Base-by-base conservation (phyloP, 2,113 vertebrate species). In the Burhinus bistriatus region DNA sequence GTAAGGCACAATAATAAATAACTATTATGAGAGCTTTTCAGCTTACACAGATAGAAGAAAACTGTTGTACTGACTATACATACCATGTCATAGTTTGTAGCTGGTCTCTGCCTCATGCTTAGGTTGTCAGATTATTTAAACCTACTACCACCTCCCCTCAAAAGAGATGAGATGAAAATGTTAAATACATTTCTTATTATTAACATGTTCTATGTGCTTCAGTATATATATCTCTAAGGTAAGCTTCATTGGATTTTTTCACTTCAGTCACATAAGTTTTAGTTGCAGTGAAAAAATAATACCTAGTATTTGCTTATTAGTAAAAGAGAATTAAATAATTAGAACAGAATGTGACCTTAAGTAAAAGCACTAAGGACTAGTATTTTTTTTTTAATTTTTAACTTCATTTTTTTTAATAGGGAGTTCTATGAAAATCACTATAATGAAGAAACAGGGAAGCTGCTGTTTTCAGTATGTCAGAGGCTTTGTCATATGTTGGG, bases 401-500 rank as follows among this genome's bases (percentile, higher is more conserved):
- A 68, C 14, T 29, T 5, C 11, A 7, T 93, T 38, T n/a, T 91
- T 83, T 66, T 71, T 22, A 57, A 96, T 7, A 98, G 99, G 47
- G 98, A 99, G 62, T 97, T 99, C 68, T 99, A 98, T 97, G 98
- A 98, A 92, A 98, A 98, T n/a, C 98, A 99, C 91, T 97, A 96
- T 47, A 98, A 98, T 76, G 93, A 97, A 25, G 95, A 95, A 64
- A 99, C 99, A 2, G 99, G 99, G 40, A 97, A 96, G 38, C 96
- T 99, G 76, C 98, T 99, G 68, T 99, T 99, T 79, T 97, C 98
- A 52, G 97, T 97, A 1, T 99, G 98, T 61, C 99, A 98, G 49
- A 99, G 97, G 45, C 98, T 99, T 45, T 99, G 99, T 92, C 98
- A 99, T 42, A 99, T 99, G 99, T 85, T 99, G 97, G 98, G 98